Percentiles rank a stretch among this genome's conserved stretches.
phyloP scores from a whole-genome alignment of 2,113 vertebrate genomes.

The Oryzias melastigma region DNA sequence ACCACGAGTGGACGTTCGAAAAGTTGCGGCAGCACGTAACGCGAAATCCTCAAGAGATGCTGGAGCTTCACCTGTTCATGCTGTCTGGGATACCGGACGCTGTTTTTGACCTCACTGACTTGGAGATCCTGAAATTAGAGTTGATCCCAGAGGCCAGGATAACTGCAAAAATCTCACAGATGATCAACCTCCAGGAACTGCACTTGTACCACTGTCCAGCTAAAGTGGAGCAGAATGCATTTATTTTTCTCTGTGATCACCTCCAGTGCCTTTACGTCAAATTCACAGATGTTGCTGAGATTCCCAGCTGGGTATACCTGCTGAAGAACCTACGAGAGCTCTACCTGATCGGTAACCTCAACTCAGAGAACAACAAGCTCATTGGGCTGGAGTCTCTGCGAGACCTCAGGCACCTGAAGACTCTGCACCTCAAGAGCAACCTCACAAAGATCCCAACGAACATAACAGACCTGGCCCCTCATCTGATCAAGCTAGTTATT shows the following conservation, averaged over 20 bases:
- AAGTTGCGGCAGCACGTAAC: slow-evolving; percentile 93
- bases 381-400: slow-evolving; percentile 95
- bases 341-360: slow-evolving; percentile 93
- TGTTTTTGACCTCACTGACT: slow-evolving; percentile 92
- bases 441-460: slow-evolving; percentile 98
- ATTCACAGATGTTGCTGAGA: slow-evolving; percentile 97
- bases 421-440: slow-evolving; percentile 96
- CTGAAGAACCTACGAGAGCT: slow-evolving; percentile 92
- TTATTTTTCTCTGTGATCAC: slow-evolving; percentile 96
- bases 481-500: slow-evolving; percentile 91
- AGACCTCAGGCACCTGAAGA: slow-evolving; percentile 91
- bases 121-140: slow-evolving; percentile 94
- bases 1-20: slow-evolving; percentile 97
- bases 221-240: slow-evolving; percentile 96
- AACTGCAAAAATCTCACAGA: slow-evolving; percentile 95
- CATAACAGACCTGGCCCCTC: slow-evolving; percentile 94
- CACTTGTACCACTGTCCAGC: slow-evolving; percentile 97
- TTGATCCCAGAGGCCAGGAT: slow-evolving; percentile 96
- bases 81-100: slow-evolving; percentile 93
- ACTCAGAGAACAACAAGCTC: slow-evolving; percentile 99
- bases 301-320: slow-evolving; percentile 95
- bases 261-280: slow-evolving; percentile 97
- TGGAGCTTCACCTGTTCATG: slow-evolving; percentile 95
- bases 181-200: slow-evolving; percentile 94
- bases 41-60: slow-evolving; percentile 90